Base-by-base conservation (phyloP, 1,140 invertebrate species). In the Heliconius hewitsoni region DNA sequence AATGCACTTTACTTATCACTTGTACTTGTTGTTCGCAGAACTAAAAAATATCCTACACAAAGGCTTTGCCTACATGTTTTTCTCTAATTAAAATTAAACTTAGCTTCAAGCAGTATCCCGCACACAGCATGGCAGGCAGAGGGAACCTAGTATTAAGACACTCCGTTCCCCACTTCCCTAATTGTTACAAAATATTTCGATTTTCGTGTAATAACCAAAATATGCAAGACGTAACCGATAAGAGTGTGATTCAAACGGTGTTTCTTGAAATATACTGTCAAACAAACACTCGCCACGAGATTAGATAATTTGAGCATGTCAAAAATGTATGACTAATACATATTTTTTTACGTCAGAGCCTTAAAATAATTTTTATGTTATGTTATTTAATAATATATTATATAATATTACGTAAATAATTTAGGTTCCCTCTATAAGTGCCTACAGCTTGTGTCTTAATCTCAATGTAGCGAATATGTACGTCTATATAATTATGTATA, bases 171-270 rank as follows among this genome's bases (percentile, higher is more conserved):
- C 30, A 30, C 30, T 66, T 6, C 55, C 55, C 11, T 30, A 27
- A n/a, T 27, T 66, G 27, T 66, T 66, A 66, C 60, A 27, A 66
- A 27, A 30, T 30, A 66, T 66, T 66, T 66, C 0, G 11, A 11
- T 66, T 52, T 52, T 52, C 18, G 11, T 27, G 57, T 60, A 60
- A 72, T 73, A 55, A 77, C 71, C 23, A 39, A 77, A 77, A 73
- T 73, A 39, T 57, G 66, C 18, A 34, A 37, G 16, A 75, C n/a
- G 76, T 57, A 77, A 34, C 18, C 72, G 76, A 77, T 77, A 77
- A 73, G 13, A 52, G 57, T 27, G 23, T 77, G 76, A 77, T 42
- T 77, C 76, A 77, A 77, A 77, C 52, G n/a, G 30, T 11, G 37
- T 60, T 75, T 75, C 74, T 75, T 60, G 50, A 60, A 75, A 75